These are phyloP conservation scores for Catostylus mosaicus DNA, from an alignment of 30 jellyfish, hydroid and myxozoan species.

Conservation along the genomic window DNA sequence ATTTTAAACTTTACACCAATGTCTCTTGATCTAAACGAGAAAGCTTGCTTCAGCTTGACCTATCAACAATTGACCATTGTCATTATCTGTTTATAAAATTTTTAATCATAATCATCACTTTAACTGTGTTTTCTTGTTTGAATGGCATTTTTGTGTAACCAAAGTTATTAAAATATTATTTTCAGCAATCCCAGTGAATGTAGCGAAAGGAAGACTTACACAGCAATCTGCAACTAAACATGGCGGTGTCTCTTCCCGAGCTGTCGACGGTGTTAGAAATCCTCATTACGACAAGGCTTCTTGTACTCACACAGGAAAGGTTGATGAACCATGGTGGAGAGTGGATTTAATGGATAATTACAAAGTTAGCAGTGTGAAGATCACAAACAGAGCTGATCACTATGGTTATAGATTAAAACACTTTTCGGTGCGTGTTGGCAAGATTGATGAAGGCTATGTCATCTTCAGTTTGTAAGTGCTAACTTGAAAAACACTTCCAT, in stretches of 20 bases:
- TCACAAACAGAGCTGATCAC: neutral
- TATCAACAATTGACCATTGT: too few relatives aligned
- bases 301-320: neutral
- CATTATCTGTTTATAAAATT: too few relatives aligned
- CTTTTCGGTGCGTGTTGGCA: neutral
- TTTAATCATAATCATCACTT: too few relatives aligned
- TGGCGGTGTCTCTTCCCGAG: neutral
- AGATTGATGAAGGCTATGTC: neutral
- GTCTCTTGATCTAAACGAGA: too few relatives aligned
- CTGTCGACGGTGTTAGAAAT: neutral
- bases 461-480: too few relatives aligned
- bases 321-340: neutral
- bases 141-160: too few relatives aligned
- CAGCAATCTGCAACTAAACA: neutral
- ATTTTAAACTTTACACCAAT: too few relatives aligned
- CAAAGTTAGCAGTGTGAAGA: neutral
- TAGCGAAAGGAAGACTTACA: neutral
- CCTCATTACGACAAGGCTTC: neutral
- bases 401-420: neutral
- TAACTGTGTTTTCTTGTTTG: too few relatives aligned
- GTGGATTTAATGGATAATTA: neutral
- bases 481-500: too few relatives aligned
- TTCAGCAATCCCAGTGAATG: too few relatives aligned
- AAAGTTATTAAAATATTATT: too few relatives aligned
- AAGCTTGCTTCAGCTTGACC: too few relatives aligned